A percentile compares a stretch with the other conserved stretches of the same genome.
phyloP scores from a whole-genome alignment of 2,113 vertebrate species.

The Canis aureus region DNA sequence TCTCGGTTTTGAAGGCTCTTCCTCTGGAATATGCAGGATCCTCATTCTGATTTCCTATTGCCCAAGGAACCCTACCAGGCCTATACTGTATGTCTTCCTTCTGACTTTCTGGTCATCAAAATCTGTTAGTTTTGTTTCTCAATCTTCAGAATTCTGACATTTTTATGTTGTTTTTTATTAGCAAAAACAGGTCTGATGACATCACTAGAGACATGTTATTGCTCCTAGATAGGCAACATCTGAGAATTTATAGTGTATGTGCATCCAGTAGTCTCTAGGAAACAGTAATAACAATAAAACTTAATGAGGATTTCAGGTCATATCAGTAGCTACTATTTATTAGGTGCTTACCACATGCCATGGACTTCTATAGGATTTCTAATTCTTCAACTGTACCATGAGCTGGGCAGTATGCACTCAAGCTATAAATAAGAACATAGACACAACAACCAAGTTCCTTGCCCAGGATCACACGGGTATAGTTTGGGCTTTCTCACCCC shows the following conservation, averaged over 20 bases:
- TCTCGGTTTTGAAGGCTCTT: background rate
- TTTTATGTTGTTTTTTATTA: background rate
- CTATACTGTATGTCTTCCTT: background rate
- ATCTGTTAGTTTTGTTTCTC: background rate
- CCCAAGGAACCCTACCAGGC: background rate
- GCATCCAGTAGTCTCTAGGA: background rate
- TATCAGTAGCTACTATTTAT: background rate
- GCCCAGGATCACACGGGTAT: background rate
- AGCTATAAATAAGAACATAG: background rate
- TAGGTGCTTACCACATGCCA: background rate
- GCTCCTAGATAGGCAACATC: background rate
- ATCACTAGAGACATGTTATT: background rate
- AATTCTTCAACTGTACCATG: background rate
- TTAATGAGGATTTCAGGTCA: background rate
- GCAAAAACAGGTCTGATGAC: background rate
- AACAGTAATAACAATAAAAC: background rate
- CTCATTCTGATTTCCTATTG: background rate
- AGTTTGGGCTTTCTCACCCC: background rate
- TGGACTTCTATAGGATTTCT: background rate
- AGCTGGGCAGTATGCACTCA: background rate
- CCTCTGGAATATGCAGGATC: too few relatives aligned
- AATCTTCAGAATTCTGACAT: constrained; percentile 19
- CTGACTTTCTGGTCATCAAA: background rate
- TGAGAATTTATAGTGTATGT: background rate
- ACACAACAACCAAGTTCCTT: background rate